Conservation (phyloP, 2,888 invertebrate genomes). For the Metellina segmentata region DNA sequence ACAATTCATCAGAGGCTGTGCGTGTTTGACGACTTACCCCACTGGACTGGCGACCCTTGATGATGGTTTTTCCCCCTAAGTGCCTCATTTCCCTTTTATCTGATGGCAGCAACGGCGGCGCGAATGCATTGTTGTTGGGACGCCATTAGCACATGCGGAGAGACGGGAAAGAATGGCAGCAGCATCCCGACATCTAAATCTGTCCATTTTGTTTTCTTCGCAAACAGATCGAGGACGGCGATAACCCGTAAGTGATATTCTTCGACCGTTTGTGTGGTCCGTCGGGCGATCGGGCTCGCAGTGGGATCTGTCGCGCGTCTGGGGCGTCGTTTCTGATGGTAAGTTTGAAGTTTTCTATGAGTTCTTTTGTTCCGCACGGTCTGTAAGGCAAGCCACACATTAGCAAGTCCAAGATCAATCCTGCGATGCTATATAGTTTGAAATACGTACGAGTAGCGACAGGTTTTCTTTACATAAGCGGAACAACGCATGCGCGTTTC, state of each 20-base stretch:
- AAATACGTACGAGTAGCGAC: no score
- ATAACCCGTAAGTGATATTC: slow-evolving; percentile 18
- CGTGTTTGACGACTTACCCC: slow-evolving; percentile 17
- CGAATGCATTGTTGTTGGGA: background rate
- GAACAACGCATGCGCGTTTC: no score
- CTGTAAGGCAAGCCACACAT: no score
- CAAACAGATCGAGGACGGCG: slow-evolving; percentile 5
- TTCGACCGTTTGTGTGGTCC: no score
- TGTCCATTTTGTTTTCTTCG: slow-evolving; percentile 7
- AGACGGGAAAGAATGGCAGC: background rate
- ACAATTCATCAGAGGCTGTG: background rate
- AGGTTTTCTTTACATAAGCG: no score
- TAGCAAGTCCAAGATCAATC: no score
- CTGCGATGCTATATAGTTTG: no score
- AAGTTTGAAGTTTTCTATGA: no score
- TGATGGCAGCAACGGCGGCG: background rate
- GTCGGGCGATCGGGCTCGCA: no score
- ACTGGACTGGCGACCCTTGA: background rate
- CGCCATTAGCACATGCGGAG: background rate
- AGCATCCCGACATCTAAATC: background rate
- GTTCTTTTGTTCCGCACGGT: no score
- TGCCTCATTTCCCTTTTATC: slow-evolving; percentile 13
- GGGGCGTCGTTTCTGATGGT: no score
- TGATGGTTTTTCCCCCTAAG: background rate
- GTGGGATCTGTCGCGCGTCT: no score